Conservation (phyloP, 2,113 vertebrate genomes). For the Lepus europaeus region DNA sequence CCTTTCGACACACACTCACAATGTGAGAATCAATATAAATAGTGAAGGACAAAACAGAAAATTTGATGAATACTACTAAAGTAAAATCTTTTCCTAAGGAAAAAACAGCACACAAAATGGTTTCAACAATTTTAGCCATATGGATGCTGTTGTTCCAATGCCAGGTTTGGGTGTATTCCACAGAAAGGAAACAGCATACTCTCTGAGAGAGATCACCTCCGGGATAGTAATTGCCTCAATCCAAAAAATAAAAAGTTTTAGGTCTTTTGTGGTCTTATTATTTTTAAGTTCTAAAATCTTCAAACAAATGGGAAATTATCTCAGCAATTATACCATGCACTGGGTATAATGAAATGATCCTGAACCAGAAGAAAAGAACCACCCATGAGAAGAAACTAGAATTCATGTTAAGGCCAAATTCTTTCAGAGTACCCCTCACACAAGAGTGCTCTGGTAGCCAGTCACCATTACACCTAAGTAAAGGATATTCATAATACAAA, state of each 20-base stretch:
- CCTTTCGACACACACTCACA: constrained; percentile 7
- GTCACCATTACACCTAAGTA: constrained; percentile 23
- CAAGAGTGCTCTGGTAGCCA: not conserved
- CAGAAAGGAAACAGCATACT: constrained; percentile 1
- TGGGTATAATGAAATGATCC: not conserved
- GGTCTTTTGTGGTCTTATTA: constrained; percentile 42
- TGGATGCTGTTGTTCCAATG: not conserved
- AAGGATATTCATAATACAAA: constrained; percentile 65
- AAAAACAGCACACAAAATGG: constrained; percentile 40
- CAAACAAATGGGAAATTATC: constrained; percentile 39
- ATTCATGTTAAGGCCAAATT: constrained; percentile 22
- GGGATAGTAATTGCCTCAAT: not conserved
- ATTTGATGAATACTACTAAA: constrained; percentile 16
- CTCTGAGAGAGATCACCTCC: constrained; percentile 4
- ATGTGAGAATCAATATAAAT: constrained; percentile 44
- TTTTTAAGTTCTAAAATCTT: constrained; percentile 66
- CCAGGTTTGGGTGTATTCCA: not conserved
- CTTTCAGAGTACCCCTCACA: constrained; percentile 22
- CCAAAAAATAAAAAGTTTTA: constrained; percentile 58
- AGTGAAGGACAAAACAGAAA: not conserved
- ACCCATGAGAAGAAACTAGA: constrained; percentile 53
- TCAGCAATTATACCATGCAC: constrained; percentile 35
- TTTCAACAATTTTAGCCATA: constrained; percentile 54
- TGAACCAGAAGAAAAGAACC: not conserved
- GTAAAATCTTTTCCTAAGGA: constrained; percentile 6